phyloP scores from a whole-genome alignment of 2,888 invertebrate species.

The Miltochrista miniata region DNA sequence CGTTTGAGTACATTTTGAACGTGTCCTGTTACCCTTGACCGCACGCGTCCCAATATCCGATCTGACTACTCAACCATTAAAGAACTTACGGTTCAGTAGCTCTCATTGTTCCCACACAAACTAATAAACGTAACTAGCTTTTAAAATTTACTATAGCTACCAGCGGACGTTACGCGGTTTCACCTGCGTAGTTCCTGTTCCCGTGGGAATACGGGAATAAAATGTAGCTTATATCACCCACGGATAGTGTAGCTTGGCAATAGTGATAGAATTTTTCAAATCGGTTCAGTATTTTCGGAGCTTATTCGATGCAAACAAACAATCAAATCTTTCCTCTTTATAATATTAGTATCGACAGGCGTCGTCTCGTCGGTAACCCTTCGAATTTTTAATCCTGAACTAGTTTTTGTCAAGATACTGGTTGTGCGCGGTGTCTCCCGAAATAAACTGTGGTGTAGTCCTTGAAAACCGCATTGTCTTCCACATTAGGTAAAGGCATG shows the following conservation, averaged over 20 bases:
- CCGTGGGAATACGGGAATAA: too few relatives aligned
- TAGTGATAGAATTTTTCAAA: too few relatives aligned
- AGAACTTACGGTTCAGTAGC: conserved; percentile 26
- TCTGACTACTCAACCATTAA: conserved; percentile 26
- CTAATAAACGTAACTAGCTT: too few relatives aligned
- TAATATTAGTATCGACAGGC: too few relatives aligned
- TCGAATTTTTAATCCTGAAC: conserved; percentile 12
- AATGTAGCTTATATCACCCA: too few relatives aligned
- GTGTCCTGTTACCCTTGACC: conserved; percentile 25
- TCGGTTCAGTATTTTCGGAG: too few relatives aligned
- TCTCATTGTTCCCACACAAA: neutral
- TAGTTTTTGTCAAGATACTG: conserved; percentile 34
- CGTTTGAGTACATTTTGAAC: conserved; percentile 24
- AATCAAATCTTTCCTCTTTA: too few relatives aligned
- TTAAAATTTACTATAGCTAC: too few relatives aligned
- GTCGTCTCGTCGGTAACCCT: conserved; percentile 17
- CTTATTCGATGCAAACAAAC: too few relatives aligned
- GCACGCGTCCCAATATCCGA: conserved; percentile 26
- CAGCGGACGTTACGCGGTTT: too few relatives aligned
- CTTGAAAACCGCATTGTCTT: conserved; percentile 71
- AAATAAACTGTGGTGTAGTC: conserved; percentile 63
- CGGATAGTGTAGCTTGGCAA: too few relatives aligned
- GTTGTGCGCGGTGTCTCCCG: conserved; percentile 26
- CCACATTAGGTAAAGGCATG: conserved; percentile 80
- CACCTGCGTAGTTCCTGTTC: too few relatives aligned